Base-by-base conservation (phyloP, 2,888 invertebrate species). In the Onthophagus sagittarius region DNA sequence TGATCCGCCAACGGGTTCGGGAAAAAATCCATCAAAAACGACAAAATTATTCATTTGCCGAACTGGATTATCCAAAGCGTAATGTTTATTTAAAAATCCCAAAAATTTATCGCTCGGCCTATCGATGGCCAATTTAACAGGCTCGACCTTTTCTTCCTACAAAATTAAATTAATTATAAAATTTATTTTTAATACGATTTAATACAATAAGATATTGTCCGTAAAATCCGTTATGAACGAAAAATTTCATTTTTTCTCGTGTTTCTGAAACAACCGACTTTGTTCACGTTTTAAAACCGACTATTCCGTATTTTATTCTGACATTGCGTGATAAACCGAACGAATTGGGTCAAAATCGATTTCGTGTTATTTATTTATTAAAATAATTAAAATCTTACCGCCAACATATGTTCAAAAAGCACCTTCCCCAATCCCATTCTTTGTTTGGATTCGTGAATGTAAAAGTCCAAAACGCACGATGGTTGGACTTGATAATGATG, bases 401-500 rank as follows among this genome's bases (percentile, higher is more conserved):
- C 81, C n/a, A 96, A 86, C 97, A 98, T 97, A 81, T 91, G 88
- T 78, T 98, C 94, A 85, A 95, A 98, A 11, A 99, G 87, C 74
- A 88, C 85, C 80, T 91, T 93, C 2, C 98, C 98, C 82, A 92
- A 89, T 1, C 98, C 98, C 83, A 89, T 89, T 72, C 98, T 90
- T 86, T 98, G 98, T 69, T 91, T 89, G 1, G 93, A 90, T 83
- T 93, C 93, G 81, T 94, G 90, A 23, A 99, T 90, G 85, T 94
- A 99, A 87, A 99, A 98, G 85, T 99, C 98, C 70, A 99, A 89
- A 73, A 98, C 90, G 84, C 97, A 98, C 11, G 95, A 88, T 0
- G 97, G 93, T 77, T 93, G 90, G 74, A 94, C 88, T 84, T 96
- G 94, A 83, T 91, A 92, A 78, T 93, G 91, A 70, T 87, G 86